Evolutionary conservation across 1,140 invertebrate species (phyloP), one percentile per base, ranked within the genome.

Genomic region (Dendroctonus valens): DNA sequence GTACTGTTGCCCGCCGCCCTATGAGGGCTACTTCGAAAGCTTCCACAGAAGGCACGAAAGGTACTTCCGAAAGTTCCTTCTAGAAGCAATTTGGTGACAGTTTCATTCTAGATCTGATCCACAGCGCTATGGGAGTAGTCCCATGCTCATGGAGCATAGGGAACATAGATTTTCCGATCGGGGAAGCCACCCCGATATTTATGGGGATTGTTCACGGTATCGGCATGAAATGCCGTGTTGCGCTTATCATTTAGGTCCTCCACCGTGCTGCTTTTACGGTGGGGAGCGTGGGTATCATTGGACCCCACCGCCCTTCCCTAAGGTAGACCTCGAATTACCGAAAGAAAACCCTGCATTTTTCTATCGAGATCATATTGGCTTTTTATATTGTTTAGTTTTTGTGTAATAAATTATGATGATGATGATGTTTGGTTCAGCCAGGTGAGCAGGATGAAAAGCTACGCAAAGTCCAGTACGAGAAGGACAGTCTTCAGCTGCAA

Each of bases 401-500:
- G 9, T 11, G 1, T 51, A 26, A 2, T 26, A 26, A 26, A 26
- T 26, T 26, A 2, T 26, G 26, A 26, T 26, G 26, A 26, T 26
- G 37, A 51, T 61, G 15, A 54, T 11, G n/a, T 41, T 54, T 49
- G 49, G 80, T 82, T 40, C 77, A 85, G 83, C 82, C 82, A 53
- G 79, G 80, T 59, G 86, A 87, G 73, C 83, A 79, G 26, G 86
- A 87, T 74, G 86, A 87, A 55, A 86, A 91, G 49, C 78, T 96
- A 40, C 84, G 87, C 62, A 86, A 93, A 63, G 79, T 96, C 70
- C 93, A 96, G 77, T 87, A 86, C 41, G 94, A 97, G 77, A 92
- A 93, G 70, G 91, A 93, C 64, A 90, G 90, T 38, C 80, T 97
- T 39, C 87, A 91, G 64, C 81, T 96, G 70, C 93, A 97, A 81